Evolutionary conservation across 2,113 vertebrate genomes (phyloP), one percentile per base, ranked within the genome.

Genomic region (Piliocolobus tephrosceles): DNA sequence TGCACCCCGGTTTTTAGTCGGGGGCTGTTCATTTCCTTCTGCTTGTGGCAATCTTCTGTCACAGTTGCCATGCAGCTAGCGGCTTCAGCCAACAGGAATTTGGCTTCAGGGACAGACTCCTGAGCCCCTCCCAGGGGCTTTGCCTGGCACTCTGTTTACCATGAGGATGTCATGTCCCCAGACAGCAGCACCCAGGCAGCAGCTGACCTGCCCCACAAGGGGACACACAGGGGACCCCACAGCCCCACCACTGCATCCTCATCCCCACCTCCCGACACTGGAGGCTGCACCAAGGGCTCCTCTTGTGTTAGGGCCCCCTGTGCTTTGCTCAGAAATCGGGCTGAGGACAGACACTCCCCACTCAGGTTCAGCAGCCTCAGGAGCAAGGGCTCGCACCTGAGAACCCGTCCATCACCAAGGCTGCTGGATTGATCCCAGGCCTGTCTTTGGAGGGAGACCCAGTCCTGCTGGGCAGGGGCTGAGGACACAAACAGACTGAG

Each of bases 1-100:
- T n/a, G 30, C 66, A 68, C 16, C 66, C 13, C 0, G 1, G 66
- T 35, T 68, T 68, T 68, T 18, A 68, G 32, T n/a, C 16, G 0
- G 32, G 66, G 61, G 2, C 2, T 12, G 5, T 14, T 35, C 13
- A 68, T 30, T 68, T 68, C 32, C 16, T 68, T 68, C 66, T 68
- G 32, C 66, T 35, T 18, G 32, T 30, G 64, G 6, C 32, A 68
- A 35, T 68, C 11, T 30, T 68, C 66, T 68, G 32, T 16, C 30
- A 68, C 30, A 68, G 66, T 68, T 32, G 32, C 66, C 32, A 68
- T 18, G 32, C 32, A 35, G 66, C 6, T 3, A 35, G 66, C 16
- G 8, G 30, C 66, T 68, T 35, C 32, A 68, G 32, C 14, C 32
- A 68, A 35, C 32, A 7, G 13, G 66, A 68, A 18, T 1, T 68